These are phyloP conservation scores for Chaetodon trifasciatus DNA, from an alignment of 2,797 vertebrate species.

Conservation along the genomic window DNA sequence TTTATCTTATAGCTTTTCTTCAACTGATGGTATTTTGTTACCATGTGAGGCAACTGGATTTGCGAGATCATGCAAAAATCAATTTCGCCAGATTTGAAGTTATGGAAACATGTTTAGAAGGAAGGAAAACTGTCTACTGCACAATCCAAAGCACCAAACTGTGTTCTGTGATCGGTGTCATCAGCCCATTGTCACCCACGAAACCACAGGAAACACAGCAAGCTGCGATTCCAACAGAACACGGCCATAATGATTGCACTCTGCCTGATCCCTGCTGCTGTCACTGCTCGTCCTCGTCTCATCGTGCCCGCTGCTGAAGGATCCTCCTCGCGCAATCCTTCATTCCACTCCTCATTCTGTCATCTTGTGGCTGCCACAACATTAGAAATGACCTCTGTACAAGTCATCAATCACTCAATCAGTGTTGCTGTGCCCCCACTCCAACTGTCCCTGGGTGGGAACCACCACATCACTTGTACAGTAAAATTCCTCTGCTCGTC, in stretches of 20 bases:
- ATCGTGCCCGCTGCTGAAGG: slow-evolving; percentile 1
- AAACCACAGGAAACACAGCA: background rate
- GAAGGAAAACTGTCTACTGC: background rate
- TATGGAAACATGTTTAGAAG: background rate
- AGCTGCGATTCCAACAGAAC: slow-evolving; percentile 19
- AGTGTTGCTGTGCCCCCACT: background rate
- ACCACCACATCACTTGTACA: slow-evolving; percentile 3
- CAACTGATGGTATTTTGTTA: too few species aligned
- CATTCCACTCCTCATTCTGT: slow-evolving; percentile 25
- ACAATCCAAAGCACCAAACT: background rate
- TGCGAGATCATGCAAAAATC: too few species aligned
- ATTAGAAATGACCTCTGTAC: slow-evolving; percentile 17
- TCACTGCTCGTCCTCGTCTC: slow-evolving; percentile 20
- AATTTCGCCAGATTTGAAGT: too few species aligned
- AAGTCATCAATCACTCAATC: slow-evolving; percentile 14
- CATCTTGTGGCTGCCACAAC: background rate
- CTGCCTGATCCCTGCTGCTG: slow-evolving; percentile 23
- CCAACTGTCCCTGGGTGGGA: background rate
- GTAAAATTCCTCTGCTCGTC: background rate
- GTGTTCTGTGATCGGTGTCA: background rate
- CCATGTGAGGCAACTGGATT: too few species aligned
- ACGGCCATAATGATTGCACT: slow-evolving; percentile 1
- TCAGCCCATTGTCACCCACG: background rate
- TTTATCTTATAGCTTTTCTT: too few species aligned
- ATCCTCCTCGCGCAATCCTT: slow-evolving; percentile 18